Percentiles rank a stretch among this genome's conserved stretches.
phyloP scores from a whole-genome alignment of 1,140 invertebrate species.

The Tribolium castaneum region DNA sequence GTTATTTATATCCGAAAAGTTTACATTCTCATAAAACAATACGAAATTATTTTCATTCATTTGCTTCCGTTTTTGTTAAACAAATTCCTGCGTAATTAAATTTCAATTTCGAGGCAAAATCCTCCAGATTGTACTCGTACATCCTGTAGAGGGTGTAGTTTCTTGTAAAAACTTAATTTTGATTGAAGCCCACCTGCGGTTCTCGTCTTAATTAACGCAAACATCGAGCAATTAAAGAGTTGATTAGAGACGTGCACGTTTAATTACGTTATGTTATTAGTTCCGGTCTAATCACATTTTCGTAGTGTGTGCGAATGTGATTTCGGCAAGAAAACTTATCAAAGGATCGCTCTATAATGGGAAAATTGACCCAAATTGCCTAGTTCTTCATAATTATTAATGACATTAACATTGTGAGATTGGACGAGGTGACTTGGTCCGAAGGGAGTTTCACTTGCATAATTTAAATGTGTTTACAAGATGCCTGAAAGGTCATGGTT shows the following conservation, averaged over 20 bases:
- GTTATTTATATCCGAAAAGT: no score
- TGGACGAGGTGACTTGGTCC: not conserved
- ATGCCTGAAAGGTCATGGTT: not conserved
- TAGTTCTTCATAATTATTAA: not conserved
- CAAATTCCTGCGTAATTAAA: no score
- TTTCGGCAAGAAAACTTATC: not conserved
- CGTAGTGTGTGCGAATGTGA: not conserved
- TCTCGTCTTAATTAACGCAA: not conserved
- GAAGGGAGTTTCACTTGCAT: not conserved
- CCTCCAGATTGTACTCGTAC: no score
- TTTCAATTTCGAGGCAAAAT: no score
- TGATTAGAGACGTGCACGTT: conserved; percentile 7
- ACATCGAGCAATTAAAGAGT: conserved; percentile 9
- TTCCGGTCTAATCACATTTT: conserved; percentile 4
- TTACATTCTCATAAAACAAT: no score
- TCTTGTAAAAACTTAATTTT: no score
- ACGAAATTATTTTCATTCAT: no score
- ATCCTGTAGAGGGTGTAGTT: no score
- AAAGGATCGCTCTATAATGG: not conserved
- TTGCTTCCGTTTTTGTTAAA: no score
- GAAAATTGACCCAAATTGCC: not conserved
- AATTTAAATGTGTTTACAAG: not conserved
- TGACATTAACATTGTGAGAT: not conserved
- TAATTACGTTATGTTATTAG: conserved; percentile 27
- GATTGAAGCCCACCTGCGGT: conserved; percentile 2